Evolutionary conservation across 2,888 invertebrate genomes (phyloP), one percentile per base, ranked within the genome.

Genomic region (Epinotia bilunana): DNA sequence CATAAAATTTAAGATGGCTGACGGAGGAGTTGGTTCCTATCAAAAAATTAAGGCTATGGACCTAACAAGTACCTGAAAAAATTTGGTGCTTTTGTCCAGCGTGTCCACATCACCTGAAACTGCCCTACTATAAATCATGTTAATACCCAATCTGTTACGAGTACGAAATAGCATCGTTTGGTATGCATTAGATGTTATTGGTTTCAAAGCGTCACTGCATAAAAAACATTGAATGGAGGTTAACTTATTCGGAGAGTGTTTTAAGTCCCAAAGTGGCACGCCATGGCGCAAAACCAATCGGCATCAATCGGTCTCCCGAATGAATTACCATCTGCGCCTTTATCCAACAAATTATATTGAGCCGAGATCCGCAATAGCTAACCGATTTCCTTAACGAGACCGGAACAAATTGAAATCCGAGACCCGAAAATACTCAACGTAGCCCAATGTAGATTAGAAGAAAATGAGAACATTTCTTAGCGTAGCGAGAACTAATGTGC

Each of bases 391-490:
- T 81, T 79, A 78, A 84, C 83, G 81, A 85, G 81, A 80, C 80
- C 79, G 76, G 82, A 84, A 86, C 84, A 83, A 87, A 88, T 86
- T 87, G 86, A 86, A 88, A 87, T 84, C 83, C 83, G 86, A 86
- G 87, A 87, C 83, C 83, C 83, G 83, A 86, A 87, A 87, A 84
- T 84, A 80, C 83, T 82, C 82, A 84, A 84, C 84, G 83, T 82
- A 83, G 82, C 82, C 81, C 83, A 33, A 65, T 65, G 65, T 65
- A 65, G 87, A 88, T 89, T 89, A 88, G 87, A 87, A 88, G 87
- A 86, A 87, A 88, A 88, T 85, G 87, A 84, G 86, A 87, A 86
- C 86, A 89, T 88, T 89, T 87, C 88, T 80, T 80, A 83, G 85
- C 86, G 86, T 85, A 86, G 81, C 82, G 82, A 81, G 83, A 86